These are phyloP conservation scores for Adelognathus sp. DNA, from an alignment of 2,888 invertebrate genomes.

Conservation along the genomic window DNA sequence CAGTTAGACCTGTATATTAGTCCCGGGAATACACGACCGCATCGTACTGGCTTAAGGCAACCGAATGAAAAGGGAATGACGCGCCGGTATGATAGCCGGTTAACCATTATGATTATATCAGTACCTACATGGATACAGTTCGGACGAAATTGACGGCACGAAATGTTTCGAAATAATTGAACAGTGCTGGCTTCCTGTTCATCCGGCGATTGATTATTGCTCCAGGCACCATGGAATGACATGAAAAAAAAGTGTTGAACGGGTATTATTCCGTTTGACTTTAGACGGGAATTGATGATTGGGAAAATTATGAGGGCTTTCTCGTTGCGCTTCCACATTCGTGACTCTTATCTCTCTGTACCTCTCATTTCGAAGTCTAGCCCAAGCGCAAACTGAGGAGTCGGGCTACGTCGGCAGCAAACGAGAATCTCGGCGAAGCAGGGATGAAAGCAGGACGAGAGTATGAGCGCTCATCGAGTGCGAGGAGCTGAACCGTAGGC, in stretches of 20 bases:
- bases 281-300: neutral
- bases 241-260: neutral
- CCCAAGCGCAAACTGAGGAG: neutral
- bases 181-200: neutral
- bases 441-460: neutral
- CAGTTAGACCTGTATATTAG: slow-evolving; percentile 56
- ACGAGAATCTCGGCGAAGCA: neutral
- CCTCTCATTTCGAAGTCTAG: neutral
- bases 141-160: neutral
- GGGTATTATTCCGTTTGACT: neutral
- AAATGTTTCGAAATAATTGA: neutral
- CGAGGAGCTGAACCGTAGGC: neutral
- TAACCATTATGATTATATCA: slow-evolving; percentile 1
- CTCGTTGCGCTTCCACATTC: neutral
- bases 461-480: slow-evolving; percentile 37
- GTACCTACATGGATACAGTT: neutral
- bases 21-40: slow-evolving; percentile 46
- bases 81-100: slow-evolving; percentile 35
- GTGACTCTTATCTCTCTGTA: slow-evolving; percentile 28
- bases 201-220: neutral
- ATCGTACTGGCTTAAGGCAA: slow-evolving; percentile 9
- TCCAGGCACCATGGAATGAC: too few species aligned
- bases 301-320: too few species aligned
- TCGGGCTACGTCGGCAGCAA: neutral
- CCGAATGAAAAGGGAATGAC: slow-evolving; percentile 43